phyloP scores from a whole-genome alignment of 2,797 vertebrate genomes.

The Pelodytes ibericus region DNA sequence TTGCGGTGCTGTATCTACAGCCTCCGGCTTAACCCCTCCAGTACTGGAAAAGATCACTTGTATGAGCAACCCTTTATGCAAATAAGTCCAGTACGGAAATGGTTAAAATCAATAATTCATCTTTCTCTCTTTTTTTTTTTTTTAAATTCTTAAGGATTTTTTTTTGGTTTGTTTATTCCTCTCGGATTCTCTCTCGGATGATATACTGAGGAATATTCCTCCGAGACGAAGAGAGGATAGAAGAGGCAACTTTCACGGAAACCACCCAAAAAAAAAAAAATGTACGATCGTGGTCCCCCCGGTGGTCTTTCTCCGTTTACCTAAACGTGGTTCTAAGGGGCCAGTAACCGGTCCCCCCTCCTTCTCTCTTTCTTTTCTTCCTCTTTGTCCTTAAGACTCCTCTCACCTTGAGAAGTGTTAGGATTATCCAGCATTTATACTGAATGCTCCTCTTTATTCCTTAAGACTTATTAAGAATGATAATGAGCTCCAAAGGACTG shows the following conservation, averaged over 20 bases:
- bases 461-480: slow-evolving; percentile 99
- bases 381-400: slow-evolving; percentile 88
- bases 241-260: slow-evolving; percentile 45
- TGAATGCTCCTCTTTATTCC: slow-evolving; percentile 95
- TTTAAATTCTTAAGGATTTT: not conserved
- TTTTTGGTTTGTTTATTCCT: slow-evolving; percentile 5
- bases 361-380: slow-evolving; percentile 62
- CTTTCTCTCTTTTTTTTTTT: not conserved
- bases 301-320: not conserved
- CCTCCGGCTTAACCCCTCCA: not conserved
- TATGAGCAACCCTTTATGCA: too few relatives aligned
- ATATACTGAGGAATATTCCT: slow-evolving; percentile 18
- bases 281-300: not conserved
- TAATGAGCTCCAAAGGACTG: slow-evolving; percentile 98
- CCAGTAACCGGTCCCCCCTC: slow-evolving; percentile 32
- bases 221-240: slow-evolving; percentile 17
- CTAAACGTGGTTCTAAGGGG: slow-evolving; percentile 13
- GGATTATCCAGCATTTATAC: slow-evolving; percentile 99
- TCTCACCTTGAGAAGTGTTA: slow-evolving; percentile 97
- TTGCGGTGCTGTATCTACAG: not conserved
- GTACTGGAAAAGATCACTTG: not conserved
- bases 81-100: too few relatives aligned
- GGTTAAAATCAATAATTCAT: too few relatives aligned
- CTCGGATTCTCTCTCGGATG: slow-evolving; percentile 19
- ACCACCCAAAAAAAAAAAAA: too few relatives aligned